Evolutionary conservation across 2,888 invertebrate species (phyloP).

Genomic region (Ophion slaviceki): DNA sequence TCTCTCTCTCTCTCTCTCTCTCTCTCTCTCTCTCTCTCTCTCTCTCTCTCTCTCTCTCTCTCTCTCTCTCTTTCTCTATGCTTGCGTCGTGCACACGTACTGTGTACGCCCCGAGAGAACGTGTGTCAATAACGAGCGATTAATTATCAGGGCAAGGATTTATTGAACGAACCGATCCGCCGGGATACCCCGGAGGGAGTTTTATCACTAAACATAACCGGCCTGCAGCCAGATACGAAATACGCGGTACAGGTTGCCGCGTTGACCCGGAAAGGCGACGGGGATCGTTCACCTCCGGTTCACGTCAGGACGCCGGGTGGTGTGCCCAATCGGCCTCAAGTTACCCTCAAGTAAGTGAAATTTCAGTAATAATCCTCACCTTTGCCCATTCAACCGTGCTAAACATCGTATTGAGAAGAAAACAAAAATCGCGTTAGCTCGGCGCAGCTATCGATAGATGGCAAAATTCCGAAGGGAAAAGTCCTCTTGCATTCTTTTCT

Average conservation of each 20-base stretch:
- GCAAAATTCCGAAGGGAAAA: too few relatives aligned
- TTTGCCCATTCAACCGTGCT: not conserved
- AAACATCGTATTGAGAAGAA: not conserved
- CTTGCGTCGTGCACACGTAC: not conserved
- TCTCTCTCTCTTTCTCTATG: not conserved
- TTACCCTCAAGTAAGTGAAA: conserved; percentile 89
- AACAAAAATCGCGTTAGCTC: not conserved
- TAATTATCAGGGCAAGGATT: conserved; percentile 86
- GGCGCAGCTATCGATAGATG: too few relatives aligned
- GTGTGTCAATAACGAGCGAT: conserved; percentile 30
- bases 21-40: not conserved
- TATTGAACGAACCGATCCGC: conserved; percentile 94
- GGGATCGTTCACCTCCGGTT: conserved; percentile 94
- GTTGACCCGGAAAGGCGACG: conserved; percentile 98
- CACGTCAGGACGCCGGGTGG: conserved; percentile 96
- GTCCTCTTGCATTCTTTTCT: too few relatives aligned
- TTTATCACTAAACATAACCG: conserved; percentile 92
- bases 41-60: not conserved
- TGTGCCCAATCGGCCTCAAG: conserved; percentile 93
- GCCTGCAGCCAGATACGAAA: conserved; percentile 96
- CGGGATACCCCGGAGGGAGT: conserved; percentile 93
- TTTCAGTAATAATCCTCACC: not conserved
- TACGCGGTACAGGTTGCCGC: conserved; percentile 98
- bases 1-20: not conserved
- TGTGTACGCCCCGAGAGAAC: not conserved